Conservation (phyloP, 23 tunicate genomes). For the Halocynthia roretzi region DNA sequence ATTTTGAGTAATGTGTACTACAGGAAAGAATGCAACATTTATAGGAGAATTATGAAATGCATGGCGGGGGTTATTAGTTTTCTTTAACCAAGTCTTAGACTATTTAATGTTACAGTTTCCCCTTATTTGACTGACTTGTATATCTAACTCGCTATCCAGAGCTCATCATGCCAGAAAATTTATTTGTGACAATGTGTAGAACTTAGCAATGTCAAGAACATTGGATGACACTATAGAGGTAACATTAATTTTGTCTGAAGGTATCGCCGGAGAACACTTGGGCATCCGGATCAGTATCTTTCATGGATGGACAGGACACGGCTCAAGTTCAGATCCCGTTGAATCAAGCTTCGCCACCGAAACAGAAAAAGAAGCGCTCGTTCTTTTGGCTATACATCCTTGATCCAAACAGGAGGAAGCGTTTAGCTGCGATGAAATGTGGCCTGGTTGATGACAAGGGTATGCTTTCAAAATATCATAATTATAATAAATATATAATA, state of each 20-base stretch:
- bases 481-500: background rate
- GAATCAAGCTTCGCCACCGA: slow-evolving; percentile 50
- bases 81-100: too few relatives aligned
- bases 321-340: slow-evolving; percentile 89
- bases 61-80: too few relatives aligned
- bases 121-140: too few relatives aligned
- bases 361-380: slow-evolving; percentile 53
- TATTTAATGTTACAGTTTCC: too few relatives aligned
- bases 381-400: slow-evolving; percentile 86
- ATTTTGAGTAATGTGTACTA: too few relatives aligned
- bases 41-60: too few relatives aligned
- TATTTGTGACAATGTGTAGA: too few relatives aligned
- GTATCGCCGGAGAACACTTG: slow-evolving; percentile 22
- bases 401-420: slow-evolving; percentile 78
- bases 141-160: too few relatives aligned
- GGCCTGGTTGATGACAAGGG: slow-evolving; percentile 76
- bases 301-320: slow-evolving; percentile 71
- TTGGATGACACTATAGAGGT: too few relatives aligned
- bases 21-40: too few relatives aligned
- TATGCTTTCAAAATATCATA: slow-evolving; percentile 1
- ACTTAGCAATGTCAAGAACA: too few relatives aligned
- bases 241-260: background rate
- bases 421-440: slow-evolving; percentile 70
- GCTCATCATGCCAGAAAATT: too few relatives aligned
- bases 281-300: slow-evolving; percentile 79